Evolutionary conservation across 2,797 vertebrate species (phyloP).

Genomic region (Sarcophilus harrisii): DNA sequence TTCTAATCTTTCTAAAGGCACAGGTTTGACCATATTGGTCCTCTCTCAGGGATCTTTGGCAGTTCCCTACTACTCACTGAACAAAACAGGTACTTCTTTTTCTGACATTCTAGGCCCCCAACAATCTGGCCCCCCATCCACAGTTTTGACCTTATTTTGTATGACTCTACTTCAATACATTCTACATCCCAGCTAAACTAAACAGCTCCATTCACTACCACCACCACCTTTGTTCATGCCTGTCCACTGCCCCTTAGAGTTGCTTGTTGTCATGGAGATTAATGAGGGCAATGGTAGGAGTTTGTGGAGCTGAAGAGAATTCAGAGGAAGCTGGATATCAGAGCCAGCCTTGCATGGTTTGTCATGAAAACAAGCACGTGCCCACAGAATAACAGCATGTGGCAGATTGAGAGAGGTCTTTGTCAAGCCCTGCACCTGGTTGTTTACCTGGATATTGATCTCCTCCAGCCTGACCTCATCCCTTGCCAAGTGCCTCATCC

Average conservation of each 20-base stretch:
- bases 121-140: background rate
- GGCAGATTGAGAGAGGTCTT: background rate
- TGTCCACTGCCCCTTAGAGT: background rate
- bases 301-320: background rate
- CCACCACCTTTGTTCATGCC: background rate
- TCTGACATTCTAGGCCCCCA: background rate
- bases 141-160: background rate
- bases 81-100: background rate
- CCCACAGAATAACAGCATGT: background rate
- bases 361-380: constrained; percentile 1
- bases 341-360: background rate
- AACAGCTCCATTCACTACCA: background rate
- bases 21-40: background rate
- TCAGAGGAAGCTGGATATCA: background rate
- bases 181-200: background rate
- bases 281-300: background rate
- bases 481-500: background rate
- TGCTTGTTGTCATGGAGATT: background rate
- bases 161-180: background rate
- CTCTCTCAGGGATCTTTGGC: background rate
- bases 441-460: background rate
- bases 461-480: background rate
- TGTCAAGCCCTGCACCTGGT: background rate
- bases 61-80: background rate
- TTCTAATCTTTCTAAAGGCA: background rate